phyloP scores from a whole-genome alignment of 2,888 invertebrate genomes.

The Colletes collaris region DNA sequence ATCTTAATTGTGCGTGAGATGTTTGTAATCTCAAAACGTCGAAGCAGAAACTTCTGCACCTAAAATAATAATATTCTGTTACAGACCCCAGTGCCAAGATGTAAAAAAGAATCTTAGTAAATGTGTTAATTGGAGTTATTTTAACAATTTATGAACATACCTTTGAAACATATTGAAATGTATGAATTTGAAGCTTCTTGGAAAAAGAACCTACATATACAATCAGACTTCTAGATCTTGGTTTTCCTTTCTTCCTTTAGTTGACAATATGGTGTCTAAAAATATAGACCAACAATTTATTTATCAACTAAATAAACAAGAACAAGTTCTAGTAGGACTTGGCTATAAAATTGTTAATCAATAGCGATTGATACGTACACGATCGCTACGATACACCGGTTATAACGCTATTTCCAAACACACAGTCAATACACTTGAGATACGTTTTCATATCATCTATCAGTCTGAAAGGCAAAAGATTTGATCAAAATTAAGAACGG shows the following conservation, averaged over 20 bases:
- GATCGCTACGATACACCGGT: no score
- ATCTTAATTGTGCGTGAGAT: conserved; percentile 51
- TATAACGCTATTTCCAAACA: no score
- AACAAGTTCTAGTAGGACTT: no score
- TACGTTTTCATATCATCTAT: background rate
- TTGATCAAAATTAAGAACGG: no score
- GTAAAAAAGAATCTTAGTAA: no score
- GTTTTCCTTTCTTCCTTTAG: background rate
- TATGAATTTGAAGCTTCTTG: background rate
- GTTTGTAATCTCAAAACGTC: conserved; percentile 54
- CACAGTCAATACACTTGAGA: background rate
- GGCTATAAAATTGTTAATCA: no score
- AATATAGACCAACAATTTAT: background rate
- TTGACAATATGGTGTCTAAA: background rate
- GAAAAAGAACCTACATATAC: background rate
- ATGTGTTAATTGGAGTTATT: no score
- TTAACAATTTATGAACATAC: conserved; percentile 10
- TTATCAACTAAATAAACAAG: background rate
- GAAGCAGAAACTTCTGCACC: conserved; percentile 65
- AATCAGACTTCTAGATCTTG: background rate
- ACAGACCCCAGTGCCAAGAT: no score
- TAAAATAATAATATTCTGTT: conserved; percentile 37
- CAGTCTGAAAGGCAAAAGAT: background rate
- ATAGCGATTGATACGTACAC: no score
- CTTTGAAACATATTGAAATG: conserved; percentile 52